Evolutionary conservation across 1,140 invertebrate genomes (phyloP).

Genomic region (Andricus grossulariae): DNA sequence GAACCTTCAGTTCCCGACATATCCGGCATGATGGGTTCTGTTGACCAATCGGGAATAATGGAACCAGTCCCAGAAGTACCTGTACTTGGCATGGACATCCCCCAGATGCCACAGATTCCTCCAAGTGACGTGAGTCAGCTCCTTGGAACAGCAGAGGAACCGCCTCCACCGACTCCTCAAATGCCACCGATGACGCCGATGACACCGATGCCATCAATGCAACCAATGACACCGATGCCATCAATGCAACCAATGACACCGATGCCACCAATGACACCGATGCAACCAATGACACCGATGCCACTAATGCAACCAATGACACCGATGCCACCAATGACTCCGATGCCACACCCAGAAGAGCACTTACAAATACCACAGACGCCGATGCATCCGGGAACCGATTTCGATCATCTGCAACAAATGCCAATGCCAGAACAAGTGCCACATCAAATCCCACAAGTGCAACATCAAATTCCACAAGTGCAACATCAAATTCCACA

Average conservation of each 20-base stretch:
- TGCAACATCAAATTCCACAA: too few species aligned
- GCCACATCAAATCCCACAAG: constrained; percentile 38
- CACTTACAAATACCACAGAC: constrained; percentile 3
- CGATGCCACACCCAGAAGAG: constrained; percentile 60
- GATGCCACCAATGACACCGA: too few species aligned
- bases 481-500: too few species aligned
- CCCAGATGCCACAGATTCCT: constrained; percentile 77
- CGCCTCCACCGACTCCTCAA: constrained; percentile 58
- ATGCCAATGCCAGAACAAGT: background rate
- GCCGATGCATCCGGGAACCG: background rate
- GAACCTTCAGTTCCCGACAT: constrained; percentile 67
- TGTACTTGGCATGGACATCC: constrained; percentile 68
- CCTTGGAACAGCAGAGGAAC: constrained; percentile 57
- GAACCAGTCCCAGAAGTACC: constrained; percentile 53
- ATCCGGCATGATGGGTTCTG: constrained; percentile 62
- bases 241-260: too few species aligned
- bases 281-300: too few species aligned
- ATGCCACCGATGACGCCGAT: constrained; percentile 41
- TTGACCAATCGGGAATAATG: constrained; percentile 57
- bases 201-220: too few species aligned
- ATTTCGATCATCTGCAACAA: background rate
- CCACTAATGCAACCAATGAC: constrained; percentile 47
- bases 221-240: too few species aligned
- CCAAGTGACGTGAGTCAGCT: constrained; percentile 71
- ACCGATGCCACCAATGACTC: constrained; percentile 57